Base-by-base conservation (phyloP, 2,797 vertebrate species). In the Lacerta bilineata region DNA sequence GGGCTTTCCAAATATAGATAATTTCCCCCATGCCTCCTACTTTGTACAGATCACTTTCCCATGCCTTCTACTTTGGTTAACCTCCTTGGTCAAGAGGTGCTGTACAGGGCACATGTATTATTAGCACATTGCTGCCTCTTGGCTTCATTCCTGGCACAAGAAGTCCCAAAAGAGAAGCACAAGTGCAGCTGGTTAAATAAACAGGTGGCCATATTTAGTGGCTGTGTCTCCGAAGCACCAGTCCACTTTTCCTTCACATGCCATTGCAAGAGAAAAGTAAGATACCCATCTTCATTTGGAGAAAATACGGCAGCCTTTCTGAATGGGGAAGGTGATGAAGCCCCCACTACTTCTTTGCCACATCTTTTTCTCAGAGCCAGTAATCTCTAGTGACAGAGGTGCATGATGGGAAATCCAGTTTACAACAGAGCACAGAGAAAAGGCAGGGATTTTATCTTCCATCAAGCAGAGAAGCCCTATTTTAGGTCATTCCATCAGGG, bases 21-120 rank as follows among this genome's bases (percentile, higher is more conserved):
- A 50, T 69, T 89, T 85, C 85, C 39, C 50, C 41, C 50, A 55
- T 80, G 77, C 68, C 75, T 79, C 36, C 55, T 36, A 39, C 33
- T 80, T 80, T 89, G 25, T 27, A 10, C 59, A 72, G 75, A 88
- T 85, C 33, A 36, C 71, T 89, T 85, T 89, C 55, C 41, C 50
- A 41, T 74, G 77, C 68, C 75, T 84, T 36, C 55, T 50, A n/a
- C 33, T 74, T 85, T 89, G 78, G 33, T 84, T 79, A 46, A 72
- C 29, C 27, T 71, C n/a, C 17, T 46, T 43, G 74, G 18, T 78
- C 33, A n/a, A 72, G 85, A 80, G 68, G 23, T 29, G 27, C 27
- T 72, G 43, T 27, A 79, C 36, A 61, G 36, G 46, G 43, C 7
- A 41, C 69, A 18, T 55, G 41, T 88, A 88, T 78, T 83, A 78